Base-by-base conservation (phyloP, 2,797 vertebrate genomes). In the Cephalopachus bancanus region DNA sequence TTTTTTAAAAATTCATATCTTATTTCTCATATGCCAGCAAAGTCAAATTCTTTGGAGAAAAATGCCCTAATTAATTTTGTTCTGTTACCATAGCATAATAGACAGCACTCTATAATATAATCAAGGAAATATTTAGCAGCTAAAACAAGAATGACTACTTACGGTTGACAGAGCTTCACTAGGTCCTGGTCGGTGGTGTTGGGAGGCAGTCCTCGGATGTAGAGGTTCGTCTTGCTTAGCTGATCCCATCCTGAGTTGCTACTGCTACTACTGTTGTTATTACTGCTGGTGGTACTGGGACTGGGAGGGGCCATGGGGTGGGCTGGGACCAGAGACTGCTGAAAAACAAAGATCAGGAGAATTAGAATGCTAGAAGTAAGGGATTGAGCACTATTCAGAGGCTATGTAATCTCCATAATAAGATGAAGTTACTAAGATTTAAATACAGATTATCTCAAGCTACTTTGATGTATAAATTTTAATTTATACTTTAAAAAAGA, bases 151-250 rank as follows among this genome's bases (percentile, higher is more conserved):
- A 37, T 8, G 14, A 22, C 24, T 98, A 99, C 99, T 99, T 99
- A 99, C 99, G 99, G 99, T 98, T 99, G 99, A 98, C 99, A 99
- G 98, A 99, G 99, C 97, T 99, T 99, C 98, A 99, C 99, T 98
- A 99, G 99, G 98, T 99, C 99, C 98, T 99, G 99, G 98, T 99
- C 99, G 79, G 99, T 99, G 99, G 99, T 99, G 96, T 99, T 99
- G 59, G 99, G 99, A 98, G 99, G 99, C 98, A 99, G 98, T 91
- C 99, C 99, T 98, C 99, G 99, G 98, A 99, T 99, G 98, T 99
- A 99, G 97, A 99, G 99, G 98, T 99, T 99, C 30, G 99, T 99
- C 99, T 99, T 99, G 98, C 99, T 99, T 98, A 99, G 99, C 97
- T 99, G 99, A 98, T 99, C 99, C 99, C 99, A 99, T 98, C 99